Conservation (phyloP, 2,113 vertebrate species). For the Tachysurus fulvidraco region DNA sequence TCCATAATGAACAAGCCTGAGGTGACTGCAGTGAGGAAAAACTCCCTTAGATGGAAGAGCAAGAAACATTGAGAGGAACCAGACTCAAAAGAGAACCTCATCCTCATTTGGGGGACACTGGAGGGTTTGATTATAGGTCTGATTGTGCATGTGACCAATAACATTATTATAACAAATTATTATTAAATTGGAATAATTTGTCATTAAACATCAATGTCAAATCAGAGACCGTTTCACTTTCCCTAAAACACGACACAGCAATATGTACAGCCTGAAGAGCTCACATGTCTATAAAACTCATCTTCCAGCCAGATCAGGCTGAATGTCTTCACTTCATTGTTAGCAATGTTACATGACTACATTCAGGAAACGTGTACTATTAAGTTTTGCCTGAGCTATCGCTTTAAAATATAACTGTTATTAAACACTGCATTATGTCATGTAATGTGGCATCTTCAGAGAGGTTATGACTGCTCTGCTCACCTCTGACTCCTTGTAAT, state of each 20-base stretch:
- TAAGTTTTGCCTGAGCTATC: background rate
- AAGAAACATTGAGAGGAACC: too few relatives aligned
- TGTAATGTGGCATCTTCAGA: background rate
- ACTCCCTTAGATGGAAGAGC: too few relatives aligned
- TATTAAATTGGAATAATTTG: background rate
- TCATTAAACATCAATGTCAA: background rate
- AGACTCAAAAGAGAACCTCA: too few relatives aligned
- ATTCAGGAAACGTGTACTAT: background rate
- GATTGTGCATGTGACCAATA: too few relatives aligned
- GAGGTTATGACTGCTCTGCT: background rate
- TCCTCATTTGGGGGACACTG: too few relatives aligned
- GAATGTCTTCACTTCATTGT: background rate
- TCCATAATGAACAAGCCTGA: too few relatives aligned
- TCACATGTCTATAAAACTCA: background rate
- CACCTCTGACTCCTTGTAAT: conserved; percentile 99
- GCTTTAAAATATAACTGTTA: background rate
- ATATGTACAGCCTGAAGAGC: background rate
- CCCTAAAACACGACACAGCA: background rate
- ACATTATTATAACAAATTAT: too few relatives aligned
- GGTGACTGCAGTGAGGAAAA: too few relatives aligned
- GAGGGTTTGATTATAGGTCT: too few relatives aligned
- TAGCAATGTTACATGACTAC: background rate
- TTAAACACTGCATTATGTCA: background rate
- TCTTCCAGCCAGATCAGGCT: background rate
- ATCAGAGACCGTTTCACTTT: background rate